Percentiles rank a stretch among this genome's conserved stretches.
Conservation (phyloP, 2,797 vertebrate species). For the Sebastes cheni region DNA sequence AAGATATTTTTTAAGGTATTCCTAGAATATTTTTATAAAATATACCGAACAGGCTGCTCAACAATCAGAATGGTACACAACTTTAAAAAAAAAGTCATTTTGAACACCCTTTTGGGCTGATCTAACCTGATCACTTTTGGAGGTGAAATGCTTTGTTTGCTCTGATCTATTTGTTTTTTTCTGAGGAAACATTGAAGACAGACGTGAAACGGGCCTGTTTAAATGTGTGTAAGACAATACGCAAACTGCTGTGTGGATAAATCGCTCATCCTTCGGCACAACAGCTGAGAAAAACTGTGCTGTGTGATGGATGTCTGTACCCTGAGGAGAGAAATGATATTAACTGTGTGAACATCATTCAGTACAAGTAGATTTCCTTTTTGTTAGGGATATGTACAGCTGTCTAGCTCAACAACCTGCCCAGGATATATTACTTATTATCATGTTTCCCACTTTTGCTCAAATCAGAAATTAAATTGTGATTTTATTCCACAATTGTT, state of each 20-base stretch:
- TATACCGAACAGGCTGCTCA: constrained; percentile 20
- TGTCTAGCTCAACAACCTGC: constrained; percentile 29
- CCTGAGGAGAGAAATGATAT: background rate
- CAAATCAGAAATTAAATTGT: constrained; percentile 9
- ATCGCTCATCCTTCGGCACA: background rate
- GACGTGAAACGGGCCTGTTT: background rate
- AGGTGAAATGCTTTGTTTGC: constrained; percentile 34
- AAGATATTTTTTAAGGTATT: constrained; percentile 27
- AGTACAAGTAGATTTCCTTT: constrained; percentile 17
- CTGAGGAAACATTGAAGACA: constrained; percentile 12
- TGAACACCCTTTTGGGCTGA: background rate
- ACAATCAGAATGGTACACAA: constrained; percentile 4
- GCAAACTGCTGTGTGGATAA: background rate
- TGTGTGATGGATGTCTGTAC: background rate
- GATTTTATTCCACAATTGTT: constrained; percentile 43
- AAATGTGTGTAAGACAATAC: constrained; percentile 13
- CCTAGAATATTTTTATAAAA: constrained; percentile 40
- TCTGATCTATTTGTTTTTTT: constrained; percentile 32
- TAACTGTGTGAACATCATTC: constrained; percentile 40
- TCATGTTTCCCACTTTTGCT: constrained; percentile 22
- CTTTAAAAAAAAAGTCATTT: background rate
- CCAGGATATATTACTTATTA: constrained; percentile 11
- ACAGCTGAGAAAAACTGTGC: constrained; percentile 5
- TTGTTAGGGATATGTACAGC: constrained; percentile 29
- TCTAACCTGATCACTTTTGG: constrained; percentile 15